Evolutionary conservation across 37 sponge, comb jelly and placozoan genomes (phyloP), one percentile per base, ranked within the genome.

Genomic region (Chondrilla cf. caribensis): DNA sequence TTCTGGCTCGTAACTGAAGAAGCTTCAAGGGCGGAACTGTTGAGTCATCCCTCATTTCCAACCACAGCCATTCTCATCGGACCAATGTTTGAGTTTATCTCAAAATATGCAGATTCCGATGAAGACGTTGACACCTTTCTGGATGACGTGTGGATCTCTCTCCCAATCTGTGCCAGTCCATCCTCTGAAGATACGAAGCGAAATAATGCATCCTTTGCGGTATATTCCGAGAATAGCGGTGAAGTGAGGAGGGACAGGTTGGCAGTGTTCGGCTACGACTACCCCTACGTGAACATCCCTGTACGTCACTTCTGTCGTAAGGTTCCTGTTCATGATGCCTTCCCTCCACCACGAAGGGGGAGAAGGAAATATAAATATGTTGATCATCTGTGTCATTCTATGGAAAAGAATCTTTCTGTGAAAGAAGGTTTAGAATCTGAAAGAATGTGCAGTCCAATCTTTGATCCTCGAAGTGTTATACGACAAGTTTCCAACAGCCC

Each of bases 251-350:
- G 38, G 76, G 44, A 73, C 37, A 22, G 0, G 2, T n/a, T 17
- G n/a, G 76, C 76, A 14, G 40, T 73, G 7, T 73, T 73, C 76
- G 40, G 76, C 41, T n/a, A 25, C 1, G 76, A 43, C 76, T 73
- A 73, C 76, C 76, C 76, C 24, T 73, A 73, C 7, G 76, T 73
- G 38, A 73, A 73, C 25, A 32, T 73, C 7, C 76, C 76, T 21
- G 1, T 36, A 2, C 40, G 41, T 43, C 76, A 73, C 43, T 73
- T 73, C 43, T 39, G 76, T 43, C 8, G 11, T 14, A 47, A 11
- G 51, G 11, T 11, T 11, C 11, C 51, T 47, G 51, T 47, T 6
- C 11, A 11, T 47, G 51, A 47, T 11, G 6, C 51, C 11, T 47
- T 14, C 51, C 51, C 6, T 14, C 6, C 11, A 47, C 51, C 51